These are phyloP conservation scores for Liolophura sinensis DNA, from an alignment of 1,140 invertebrate species.

Conservation along the genomic window DNA sequence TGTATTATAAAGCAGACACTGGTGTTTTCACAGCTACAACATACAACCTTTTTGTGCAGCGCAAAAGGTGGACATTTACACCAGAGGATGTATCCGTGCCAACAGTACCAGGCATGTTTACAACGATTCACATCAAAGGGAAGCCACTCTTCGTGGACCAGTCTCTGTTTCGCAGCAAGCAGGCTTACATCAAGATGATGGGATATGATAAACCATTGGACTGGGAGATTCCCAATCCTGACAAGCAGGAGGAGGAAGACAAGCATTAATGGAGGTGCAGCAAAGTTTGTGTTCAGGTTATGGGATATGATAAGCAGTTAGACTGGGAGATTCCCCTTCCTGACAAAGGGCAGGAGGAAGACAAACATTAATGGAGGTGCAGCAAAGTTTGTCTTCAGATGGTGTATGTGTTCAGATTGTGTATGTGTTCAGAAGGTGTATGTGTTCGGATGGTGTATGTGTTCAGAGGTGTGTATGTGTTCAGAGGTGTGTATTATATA, in stretches of 20 bases:
- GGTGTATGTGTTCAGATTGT: too few species aligned
- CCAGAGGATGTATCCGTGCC: conserved; percentile 75
- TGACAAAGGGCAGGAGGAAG: too few species aligned
- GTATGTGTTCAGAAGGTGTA: too few species aligned
- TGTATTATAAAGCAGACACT: conserved; percentile 69
- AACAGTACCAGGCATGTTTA: conserved; percentile 80
- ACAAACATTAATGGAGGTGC: too few species aligned
- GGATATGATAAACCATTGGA: conserved; percentile 89
- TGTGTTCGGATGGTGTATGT: too few species aligned
- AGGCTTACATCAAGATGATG: conserved; percentile 83
- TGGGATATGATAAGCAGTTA: too few species aligned
- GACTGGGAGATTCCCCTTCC: too few species aligned
- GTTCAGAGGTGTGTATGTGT: too few species aligned
- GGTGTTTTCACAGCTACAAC: conserved; percentile 38
- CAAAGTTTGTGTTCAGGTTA: too few species aligned
- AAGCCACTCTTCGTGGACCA: conserved; percentile 77
- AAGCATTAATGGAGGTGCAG: conserved; percentile 1
- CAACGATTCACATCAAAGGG: conserved; percentile 71
- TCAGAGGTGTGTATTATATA: too few species aligned
- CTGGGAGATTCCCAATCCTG: conserved; percentile 19
- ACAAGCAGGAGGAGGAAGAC: conserved; percentile 1
- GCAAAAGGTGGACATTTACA: conserved; percentile 30
- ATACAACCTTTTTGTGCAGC: conserved; percentile 34
- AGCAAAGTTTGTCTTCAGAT: too few species aligned
- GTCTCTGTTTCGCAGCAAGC: conserved; percentile 68